A percentile compares a stretch with the other conserved stretches of the same genome.
phyloP scores from a whole-genome alignment of 2,888 invertebrate species.

The Apodemia zela region DNA sequence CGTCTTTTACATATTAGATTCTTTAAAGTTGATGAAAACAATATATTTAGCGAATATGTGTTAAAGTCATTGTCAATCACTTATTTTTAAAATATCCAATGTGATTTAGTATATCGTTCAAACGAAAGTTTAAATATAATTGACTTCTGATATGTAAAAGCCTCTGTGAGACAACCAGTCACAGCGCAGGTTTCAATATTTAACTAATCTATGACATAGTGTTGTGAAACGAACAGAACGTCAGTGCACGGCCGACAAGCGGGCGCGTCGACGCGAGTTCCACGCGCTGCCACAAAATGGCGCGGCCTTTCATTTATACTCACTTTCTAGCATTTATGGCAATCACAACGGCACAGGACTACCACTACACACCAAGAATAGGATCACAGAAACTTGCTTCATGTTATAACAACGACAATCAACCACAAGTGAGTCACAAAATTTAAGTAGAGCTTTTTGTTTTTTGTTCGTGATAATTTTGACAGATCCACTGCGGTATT shows the following conservation, averaged over 20 bases:
- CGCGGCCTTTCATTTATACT: constrained; percentile 50
- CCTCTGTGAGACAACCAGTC: constrained; percentile 28
- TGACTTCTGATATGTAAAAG: not conserved
- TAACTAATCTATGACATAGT: constrained; percentile 52
- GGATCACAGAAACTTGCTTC: constrained; percentile 63
- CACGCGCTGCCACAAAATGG: constrained; percentile 61
- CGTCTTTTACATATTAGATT: too few relatives aligned
- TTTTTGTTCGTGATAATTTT: constrained; percentile 45
- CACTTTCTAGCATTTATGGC: constrained; percentile 50
- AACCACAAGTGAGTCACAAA: constrained; percentile 60
- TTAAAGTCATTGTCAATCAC: too few relatives aligned
- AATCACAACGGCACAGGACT: constrained; percentile 54
- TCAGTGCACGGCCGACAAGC: constrained; percentile 68
- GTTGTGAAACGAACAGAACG: constrained; percentile 64
- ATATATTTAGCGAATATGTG: too few relatives aligned
- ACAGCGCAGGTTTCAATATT: constrained; percentile 15
- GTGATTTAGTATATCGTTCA: too few relatives aligned
- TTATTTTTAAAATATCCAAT: too few relatives aligned
- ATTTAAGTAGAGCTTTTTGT: constrained; percentile 40
- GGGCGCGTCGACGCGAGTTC: constrained; percentile 54
- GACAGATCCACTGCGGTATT: constrained; percentile 37
- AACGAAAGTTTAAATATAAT: too few relatives aligned
- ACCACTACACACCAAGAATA: constrained; percentile 55
- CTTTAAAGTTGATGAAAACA: too few relatives aligned
- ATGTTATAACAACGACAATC: constrained; percentile 62